Base-by-base conservation (phyloP, 2,797 vertebrate genomes). In the Malacoctenus gilli region DNA sequence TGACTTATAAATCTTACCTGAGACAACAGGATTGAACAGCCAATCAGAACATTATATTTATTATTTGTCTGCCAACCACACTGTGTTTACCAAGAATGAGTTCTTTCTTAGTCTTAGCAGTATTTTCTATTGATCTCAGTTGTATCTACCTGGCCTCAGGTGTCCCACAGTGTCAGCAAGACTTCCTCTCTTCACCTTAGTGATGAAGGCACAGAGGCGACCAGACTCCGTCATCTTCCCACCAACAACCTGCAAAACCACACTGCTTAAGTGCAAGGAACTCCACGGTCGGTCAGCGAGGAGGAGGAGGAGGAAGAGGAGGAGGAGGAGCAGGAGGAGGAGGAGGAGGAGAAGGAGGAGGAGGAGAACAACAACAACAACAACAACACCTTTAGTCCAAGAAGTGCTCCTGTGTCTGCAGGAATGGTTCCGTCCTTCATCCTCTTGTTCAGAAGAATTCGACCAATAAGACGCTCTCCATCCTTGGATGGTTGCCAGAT, bases 121-220 rank as follows among this genome's bases (percentile, higher is more conserved):
- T n/a, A n/a, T n/a, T n/a, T n/a, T n/a, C n/a, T n/a, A n/a, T n/a
- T n/a, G n/a, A n/a, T n/a, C 95, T 94, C 72, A 98, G 93, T 83
- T 97, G 96, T 9, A 6, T 18, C 52, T 72, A 97, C 96, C 97
- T 92, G 96, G 94, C 86, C 95, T 94, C 73, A 99, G 93, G 84
- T 97, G 96, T 39, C 97, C 96, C 46, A 98, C 95, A 4, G 94
- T 95, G 78, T 99, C 97, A 15, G 96, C 97, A 83, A 99, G 90
- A 87, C 97, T 98, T 86, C 97, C 97, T 90, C 90, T 95, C 89
- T 97, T 99, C 56, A 99, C 97, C 88, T 99, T 98, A 43, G 97
- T 98, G 89, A 99, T 98, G 88, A 98, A 98, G 14, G 97, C 97
- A 68, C 96, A 96, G 20, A 99, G 94, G 43, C 93, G 92, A 71